Evolutionary conservation across 1,140 invertebrate species (phyloP).

Genomic region (Lerema accius): DNA sequence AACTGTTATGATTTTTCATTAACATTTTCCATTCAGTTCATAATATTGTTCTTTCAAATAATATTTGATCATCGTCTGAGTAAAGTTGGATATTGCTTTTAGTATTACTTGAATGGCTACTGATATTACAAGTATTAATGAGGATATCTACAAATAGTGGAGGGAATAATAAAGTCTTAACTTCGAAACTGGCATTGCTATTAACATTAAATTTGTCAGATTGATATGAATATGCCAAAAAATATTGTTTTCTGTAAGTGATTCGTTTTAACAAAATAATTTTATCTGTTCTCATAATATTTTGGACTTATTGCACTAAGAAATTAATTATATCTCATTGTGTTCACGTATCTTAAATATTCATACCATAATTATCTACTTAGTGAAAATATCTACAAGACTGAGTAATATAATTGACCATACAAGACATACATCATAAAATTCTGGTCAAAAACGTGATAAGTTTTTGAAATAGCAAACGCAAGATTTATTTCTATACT

Average conservation of each 20-base stretch:
- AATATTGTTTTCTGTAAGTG: background rate
- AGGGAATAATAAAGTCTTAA: constrained; percentile 74
- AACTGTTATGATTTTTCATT: no score
- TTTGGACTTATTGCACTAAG: constrained; percentile 42
- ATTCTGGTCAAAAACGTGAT: constrained; percentile 1
- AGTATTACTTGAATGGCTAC: no score
- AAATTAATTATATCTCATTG: constrained; percentile 5
- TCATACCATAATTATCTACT: constrained; percentile 17
- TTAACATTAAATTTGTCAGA: constrained; percentile 23
- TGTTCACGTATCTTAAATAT: constrained; percentile 7
- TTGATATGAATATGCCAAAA: constrained; percentile 34
- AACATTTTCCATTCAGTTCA: no score
- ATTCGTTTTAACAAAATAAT: constrained; percentile 46
- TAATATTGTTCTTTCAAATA: no score
- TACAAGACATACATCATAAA: constrained; percentile 11
- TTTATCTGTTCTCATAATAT: constrained; percentile 67
- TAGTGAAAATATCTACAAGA: constrained; percentile 34
- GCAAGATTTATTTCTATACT: background rate
- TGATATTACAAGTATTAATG: constrained; percentile 9
- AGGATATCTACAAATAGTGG: constrained; percentile 67
- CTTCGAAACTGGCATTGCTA: constrained; percentile 52
- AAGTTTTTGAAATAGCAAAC: constrained; percentile 3
- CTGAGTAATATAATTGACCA: constrained; percentile 37
- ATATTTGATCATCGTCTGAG: no score
- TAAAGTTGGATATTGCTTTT: no score